A percentile compares a stretch with the other conserved stretches of the same genome.
These are phyloP conservation scores for Festucalex cinctus DNA, from an alignment of 2,113 vertebrate genomes.

Conservation along the genomic window DNA sequence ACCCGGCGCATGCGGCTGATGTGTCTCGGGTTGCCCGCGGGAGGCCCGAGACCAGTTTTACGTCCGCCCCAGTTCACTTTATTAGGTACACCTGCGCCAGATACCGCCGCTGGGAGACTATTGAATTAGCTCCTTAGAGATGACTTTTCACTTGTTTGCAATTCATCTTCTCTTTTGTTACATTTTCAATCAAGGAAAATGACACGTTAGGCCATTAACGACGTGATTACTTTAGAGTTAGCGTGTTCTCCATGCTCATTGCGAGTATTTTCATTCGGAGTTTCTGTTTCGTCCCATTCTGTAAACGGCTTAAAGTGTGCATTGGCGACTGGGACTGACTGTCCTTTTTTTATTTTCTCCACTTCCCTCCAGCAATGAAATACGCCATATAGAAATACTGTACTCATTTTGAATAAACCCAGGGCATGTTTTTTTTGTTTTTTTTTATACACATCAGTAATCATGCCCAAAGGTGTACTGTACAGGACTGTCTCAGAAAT, in stretches of 20 bases:
- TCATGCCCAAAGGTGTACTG: too few relatives aligned
- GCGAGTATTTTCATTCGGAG: not conserved
- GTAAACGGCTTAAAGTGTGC: too few relatives aligned
- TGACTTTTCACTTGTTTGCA: not conserved
- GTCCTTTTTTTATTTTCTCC: too few relatives aligned
- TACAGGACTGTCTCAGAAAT: too few relatives aligned
- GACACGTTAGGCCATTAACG: not conserved
- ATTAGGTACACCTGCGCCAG: not conserved
- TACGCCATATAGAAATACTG: too few relatives aligned
- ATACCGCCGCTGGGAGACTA: not conserved
- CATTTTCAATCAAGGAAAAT: too few relatives aligned
- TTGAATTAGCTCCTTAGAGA: not conserved
- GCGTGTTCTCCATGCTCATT: not conserved
- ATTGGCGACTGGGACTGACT: too few relatives aligned
- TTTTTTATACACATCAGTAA: too few relatives aligned
- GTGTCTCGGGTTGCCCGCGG: not conserved
- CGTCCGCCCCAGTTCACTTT: not conserved
- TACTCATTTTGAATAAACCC: too few relatives aligned
- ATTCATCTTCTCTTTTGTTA: not conserved
- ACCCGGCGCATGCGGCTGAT: conserved; percentile 26
- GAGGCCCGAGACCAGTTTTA: conserved; percentile 37
- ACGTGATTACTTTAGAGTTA: not conserved
- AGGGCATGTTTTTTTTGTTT: too few relatives aligned
- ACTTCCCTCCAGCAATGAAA: too few relatives aligned
- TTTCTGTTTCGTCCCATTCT: not conserved